These are phyloP conservation scores for Bostrychus sinensis DNA, from an alignment of 2,113 vertebrate genomes.

Conservation along the genomic window DNA sequence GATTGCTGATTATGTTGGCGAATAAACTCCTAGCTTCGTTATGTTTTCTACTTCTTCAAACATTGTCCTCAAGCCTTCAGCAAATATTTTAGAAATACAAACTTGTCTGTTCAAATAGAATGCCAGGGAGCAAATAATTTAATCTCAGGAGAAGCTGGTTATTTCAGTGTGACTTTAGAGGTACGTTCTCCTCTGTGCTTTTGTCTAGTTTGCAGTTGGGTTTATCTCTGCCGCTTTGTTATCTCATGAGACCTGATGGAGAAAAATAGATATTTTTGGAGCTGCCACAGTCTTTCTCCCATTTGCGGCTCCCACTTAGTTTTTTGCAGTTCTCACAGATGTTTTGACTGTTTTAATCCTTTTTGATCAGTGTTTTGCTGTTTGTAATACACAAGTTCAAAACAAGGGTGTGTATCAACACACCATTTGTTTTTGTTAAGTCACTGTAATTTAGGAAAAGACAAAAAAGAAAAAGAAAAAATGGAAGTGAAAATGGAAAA, in stretches of 20 bases:
- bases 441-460: constrained; percentile 12
- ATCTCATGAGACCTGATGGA: constrained; percentile 62
- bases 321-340: constrained; percentile 14
- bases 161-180: constrained; percentile 54
- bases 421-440: constrained; percentile 1
- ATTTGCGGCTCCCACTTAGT: constrained; percentile 26
- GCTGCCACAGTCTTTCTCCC: constrained; percentile 35
- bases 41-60: constrained; percentile 33
- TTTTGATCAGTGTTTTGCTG: not conserved
- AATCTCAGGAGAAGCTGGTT: constrained; percentile 44
- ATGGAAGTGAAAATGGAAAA: not conserved
- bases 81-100: constrained; percentile 34
- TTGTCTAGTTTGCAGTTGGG: constrained; percentile 47
- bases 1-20: constrained; percentile 9
- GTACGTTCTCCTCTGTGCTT: constrained; percentile 34
- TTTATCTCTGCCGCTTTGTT: constrained; percentile 55
- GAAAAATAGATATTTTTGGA: constrained; percentile 41
- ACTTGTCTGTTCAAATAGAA: constrained; percentile 33
- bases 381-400: constrained; percentile 16
- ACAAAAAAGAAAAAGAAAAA: not conserved
- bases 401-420: constrained; percentile 18
- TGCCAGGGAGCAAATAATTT: constrained; percentile 51
- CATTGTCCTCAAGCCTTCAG: constrained; percentile 24
- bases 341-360: constrained; percentile 6
- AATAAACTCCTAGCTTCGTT: constrained; percentile 10